Percentiles rank a stretch among this genome's conserved stretches.
phyloP scores from a whole-genome alignment of 1,140 invertebrate species.

The Whitmania pigra region DNA sequence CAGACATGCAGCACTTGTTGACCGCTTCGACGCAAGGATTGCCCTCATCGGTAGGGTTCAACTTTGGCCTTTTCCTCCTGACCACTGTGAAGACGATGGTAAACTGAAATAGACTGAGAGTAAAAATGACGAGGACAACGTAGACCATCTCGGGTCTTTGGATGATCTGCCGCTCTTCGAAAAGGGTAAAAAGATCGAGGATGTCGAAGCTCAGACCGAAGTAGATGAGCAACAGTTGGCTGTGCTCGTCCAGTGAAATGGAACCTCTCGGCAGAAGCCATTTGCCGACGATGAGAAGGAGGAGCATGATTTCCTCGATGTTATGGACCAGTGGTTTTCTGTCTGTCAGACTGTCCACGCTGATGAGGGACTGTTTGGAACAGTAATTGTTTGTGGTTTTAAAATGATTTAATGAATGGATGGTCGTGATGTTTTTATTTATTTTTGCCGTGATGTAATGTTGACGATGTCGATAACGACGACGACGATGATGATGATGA shows the following conservation, averaged over 20 bases:
- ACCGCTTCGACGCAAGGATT: neutral
- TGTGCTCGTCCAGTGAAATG: constrained; percentile 71
- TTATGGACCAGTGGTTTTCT: constrained; percentile 49
- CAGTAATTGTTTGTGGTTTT: no score
- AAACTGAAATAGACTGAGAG: constrained; percentile 52
- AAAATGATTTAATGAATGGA: no score
- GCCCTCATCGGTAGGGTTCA: neutral
- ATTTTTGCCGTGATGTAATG: no score
- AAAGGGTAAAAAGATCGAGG: constrained; percentile 81
- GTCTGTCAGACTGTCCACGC: constrained; percentile 42
- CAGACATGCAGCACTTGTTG: constrained; percentile 18
- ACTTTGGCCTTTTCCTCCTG: constrained; percentile 45
- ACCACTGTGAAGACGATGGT: constrained; percentile 70
- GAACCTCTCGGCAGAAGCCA: constrained; percentile 70
- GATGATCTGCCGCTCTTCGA: constrained; percentile 39
- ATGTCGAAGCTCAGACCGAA: constrained; percentile 69
- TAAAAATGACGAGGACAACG: constrained; percentile 21
- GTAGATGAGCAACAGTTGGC: constrained; percentile 64
- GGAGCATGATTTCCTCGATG: constrained; percentile 73
- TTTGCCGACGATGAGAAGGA: constrained; percentile 68
- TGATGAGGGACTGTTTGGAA: neutral
- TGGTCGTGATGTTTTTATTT: no score
- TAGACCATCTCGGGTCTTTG: neutral
- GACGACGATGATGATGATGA: no score
- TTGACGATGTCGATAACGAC: no score